Conservation (phyloP, 2,113 vertebrate species). For the Malurus alboscapulatus region DNA sequence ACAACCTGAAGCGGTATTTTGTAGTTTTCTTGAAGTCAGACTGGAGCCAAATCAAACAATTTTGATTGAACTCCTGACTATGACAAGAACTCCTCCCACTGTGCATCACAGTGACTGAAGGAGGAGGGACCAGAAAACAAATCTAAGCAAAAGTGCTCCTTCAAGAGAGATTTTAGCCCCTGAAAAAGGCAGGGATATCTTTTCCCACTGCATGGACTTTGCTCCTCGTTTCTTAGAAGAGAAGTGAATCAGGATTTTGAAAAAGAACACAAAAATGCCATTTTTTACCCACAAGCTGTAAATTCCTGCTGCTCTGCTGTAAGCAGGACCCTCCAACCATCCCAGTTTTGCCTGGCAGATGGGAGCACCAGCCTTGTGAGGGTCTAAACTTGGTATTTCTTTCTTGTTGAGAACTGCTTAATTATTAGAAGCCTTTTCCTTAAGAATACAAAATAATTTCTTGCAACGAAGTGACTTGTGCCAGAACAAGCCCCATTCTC, state of each 20-base stretch:
- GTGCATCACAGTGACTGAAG: not conserved
- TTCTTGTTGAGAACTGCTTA: not conserved
- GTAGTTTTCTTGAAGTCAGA: constrained; percentile 9
- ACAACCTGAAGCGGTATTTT: constrained; percentile 45
- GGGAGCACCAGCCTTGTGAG: not conserved
- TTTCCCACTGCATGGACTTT: not conserved
- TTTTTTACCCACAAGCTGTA: not conserved
- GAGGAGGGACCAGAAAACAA: not conserved
- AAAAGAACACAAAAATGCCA: not conserved
- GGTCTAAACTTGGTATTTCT: not conserved
- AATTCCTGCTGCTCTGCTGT: not conserved
- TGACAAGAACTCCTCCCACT: not conserved
- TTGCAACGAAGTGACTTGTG: not conserved
- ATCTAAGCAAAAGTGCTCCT: not conserved
- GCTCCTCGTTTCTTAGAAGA: not conserved
- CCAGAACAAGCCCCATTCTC: constrained; percentile 50
- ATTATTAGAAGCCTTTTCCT: not conserved
- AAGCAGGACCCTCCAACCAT: not conserved
- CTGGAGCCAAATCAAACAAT: constrained; percentile 30
- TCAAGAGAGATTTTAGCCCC: not conserved
- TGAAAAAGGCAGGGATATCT: not conserved
- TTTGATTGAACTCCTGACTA: not conserved
- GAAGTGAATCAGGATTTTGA: not conserved
- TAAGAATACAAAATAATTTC: constrained; percentile 4
- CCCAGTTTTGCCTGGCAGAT: not conserved